phyloP scores from a whole-genome alignment of 92 coral and sea anemone species.

The Chrysogorgia sp. region DNA sequence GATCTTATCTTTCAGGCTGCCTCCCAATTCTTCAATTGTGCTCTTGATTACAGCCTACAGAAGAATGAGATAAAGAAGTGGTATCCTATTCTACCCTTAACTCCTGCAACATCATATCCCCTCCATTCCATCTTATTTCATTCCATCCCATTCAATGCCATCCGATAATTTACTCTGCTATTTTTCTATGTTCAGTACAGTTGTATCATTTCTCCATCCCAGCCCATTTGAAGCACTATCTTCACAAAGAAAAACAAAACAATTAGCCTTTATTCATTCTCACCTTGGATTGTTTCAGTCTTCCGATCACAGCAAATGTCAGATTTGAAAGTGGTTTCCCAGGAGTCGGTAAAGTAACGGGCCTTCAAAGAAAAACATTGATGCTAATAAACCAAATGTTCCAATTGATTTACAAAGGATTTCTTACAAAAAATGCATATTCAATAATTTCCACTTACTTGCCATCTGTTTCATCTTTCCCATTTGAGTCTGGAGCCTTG shows the following conservation, averaged over 20 bases:
- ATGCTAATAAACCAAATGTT: background rate
- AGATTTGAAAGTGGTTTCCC: slow-evolving; percentile 75
- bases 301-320: slow-evolving; percentile 82
- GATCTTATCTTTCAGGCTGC: slow-evolving; percentile 74
- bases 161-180: too few species aligned
- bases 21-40: slow-evolving; percentile 74
- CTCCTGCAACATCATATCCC: too few species aligned
- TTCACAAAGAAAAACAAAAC: background rate
- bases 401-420: too few species aligned
- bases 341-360: slow-evolving; percentile 53
- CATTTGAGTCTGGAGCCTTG: background rate
- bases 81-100: too few species aligned
- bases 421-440: background rate
- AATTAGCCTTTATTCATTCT: background rate
- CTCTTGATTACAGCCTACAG: slow-evolving; percentile 67
- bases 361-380: slow-evolving; percentile 29
- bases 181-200: too few species aligned
- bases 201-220: too few species aligned
- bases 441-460: background rate
- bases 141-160: too few species aligned
- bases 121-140: too few species aligned
- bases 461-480: slow-evolving; percentile 32
- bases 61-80: background rate
- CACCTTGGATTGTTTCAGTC: slow-evolving; percentile 80
- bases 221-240: background rate